Evolutionary conservation across 2,888 invertebrate species (phyloP).

Genomic region (Nyleta sp.): DNA sequence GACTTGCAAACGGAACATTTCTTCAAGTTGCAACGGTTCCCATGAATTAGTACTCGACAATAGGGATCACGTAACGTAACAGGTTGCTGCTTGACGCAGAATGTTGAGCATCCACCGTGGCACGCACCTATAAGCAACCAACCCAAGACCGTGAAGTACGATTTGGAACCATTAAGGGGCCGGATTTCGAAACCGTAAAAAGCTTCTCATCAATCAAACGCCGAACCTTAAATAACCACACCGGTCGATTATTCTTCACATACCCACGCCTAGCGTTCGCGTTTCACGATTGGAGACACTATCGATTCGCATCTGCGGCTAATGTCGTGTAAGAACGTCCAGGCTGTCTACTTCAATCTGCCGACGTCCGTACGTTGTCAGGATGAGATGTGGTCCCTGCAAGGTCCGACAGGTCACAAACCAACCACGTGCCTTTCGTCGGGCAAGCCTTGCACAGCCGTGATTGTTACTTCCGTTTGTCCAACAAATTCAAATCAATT

Average conservation of each 20-base stretch:
- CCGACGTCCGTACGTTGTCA: conserved; percentile 72
- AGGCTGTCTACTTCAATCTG: conserved; percentile 72
- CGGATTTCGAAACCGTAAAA: conserved; percentile 21
- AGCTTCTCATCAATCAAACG: conserved; percentile 70
- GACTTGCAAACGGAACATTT: too few relatives aligned
- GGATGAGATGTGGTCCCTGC: conserved; percentile 58
- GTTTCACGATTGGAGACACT: conserved; percentile 77
- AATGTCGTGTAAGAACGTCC: conserved; percentile 79
- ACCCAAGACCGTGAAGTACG: too few relatives aligned
- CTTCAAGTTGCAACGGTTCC: too few relatives aligned
- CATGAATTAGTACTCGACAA: too few relatives aligned
- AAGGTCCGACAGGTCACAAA: conserved; percentile 60
- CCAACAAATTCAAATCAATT: conserved; percentile 36
- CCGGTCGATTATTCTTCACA: conserved; percentile 72
- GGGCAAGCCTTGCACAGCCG: too few relatives aligned
- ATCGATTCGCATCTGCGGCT: conserved; percentile 78
- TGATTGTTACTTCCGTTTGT: conserved; percentile 56
- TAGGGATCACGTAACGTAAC: too few relatives aligned
- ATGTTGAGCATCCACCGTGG: too few relatives aligned
- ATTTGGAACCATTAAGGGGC: conserved; percentile 11
- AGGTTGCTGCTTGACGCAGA: too few relatives aligned
- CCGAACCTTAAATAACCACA: conserved; percentile 57
- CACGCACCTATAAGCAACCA: too few relatives aligned
- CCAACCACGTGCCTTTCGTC: conserved; percentile 61
- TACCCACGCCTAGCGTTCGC: conserved; percentile 74